Percentiles rank a stretch among this genome's conserved stretches.
Conservation (phyloP, 2,888 invertebrate species). For the Hirtodrosophila duncani region DNA sequence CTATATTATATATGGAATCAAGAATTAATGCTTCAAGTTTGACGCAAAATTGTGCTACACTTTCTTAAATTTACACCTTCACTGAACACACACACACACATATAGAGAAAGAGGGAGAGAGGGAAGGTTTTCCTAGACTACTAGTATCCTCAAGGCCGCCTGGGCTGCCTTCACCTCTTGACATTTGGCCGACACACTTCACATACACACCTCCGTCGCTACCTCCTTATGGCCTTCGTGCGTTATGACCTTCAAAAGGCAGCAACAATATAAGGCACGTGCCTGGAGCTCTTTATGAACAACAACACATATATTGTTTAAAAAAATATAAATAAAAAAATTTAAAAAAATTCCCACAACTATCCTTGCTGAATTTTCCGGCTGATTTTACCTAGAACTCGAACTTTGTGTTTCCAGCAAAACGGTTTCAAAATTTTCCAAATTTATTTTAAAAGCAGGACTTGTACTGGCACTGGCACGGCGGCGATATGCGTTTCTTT, state of each 20-base stretch:
- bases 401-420: too few species aligned
- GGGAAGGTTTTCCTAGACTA: slow-evolving; percentile 15
- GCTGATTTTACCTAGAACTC: too few species aligned
- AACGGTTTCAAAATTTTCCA: too few species aligned
- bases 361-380: too few species aligned
- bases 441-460: too few species aligned
- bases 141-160: slow-evolving; percentile 30
- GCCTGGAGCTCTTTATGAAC: slow-evolving; percentile 28
- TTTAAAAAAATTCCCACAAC: too few species aligned
- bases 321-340: background rate
- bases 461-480: background rate
- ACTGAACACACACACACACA: too few species aligned
- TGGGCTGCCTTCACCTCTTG: slow-evolving; percentile 51
- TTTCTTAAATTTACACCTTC: too few species aligned
- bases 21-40: too few species aligned
- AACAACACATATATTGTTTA: slow-evolving; percentile 16
- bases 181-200: slow-evolving; percentile 38
- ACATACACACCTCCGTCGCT: background rate
- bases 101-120: too few species aligned
- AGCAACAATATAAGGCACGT: slow-evolving; percentile 9
- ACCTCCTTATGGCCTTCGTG: slow-evolving; percentile 35
- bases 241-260: slow-evolving; percentile 65
- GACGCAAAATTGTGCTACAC: too few species aligned
- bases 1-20: too few species aligned
- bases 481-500: slow-evolving; percentile 19